Evolutionary conservation across 2,113 vertebrate genomes (phyloP).

Genomic region (Takifugu flavidus): DNA sequence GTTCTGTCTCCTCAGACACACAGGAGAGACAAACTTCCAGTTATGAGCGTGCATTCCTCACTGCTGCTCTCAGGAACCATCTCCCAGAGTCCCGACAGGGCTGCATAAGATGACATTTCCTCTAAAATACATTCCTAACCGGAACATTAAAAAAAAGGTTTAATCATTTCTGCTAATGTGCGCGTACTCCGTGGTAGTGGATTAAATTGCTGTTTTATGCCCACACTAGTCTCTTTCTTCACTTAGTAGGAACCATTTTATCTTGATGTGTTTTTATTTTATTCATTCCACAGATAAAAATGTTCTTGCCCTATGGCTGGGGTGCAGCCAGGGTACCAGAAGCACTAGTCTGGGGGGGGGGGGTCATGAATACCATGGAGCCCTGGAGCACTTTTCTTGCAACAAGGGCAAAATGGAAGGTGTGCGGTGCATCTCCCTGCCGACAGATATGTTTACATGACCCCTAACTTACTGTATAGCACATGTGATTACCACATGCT

Average conservation of each 20-base stretch:
- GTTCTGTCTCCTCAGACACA: conserved; percentile 21
- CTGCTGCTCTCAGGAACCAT: conserved; percentile 8
- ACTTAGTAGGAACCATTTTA: neutral
- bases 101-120: conserved; percentile 23
- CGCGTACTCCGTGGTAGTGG: neutral
- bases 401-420: conserved; percentile 22
- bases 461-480: conserved; percentile 6
- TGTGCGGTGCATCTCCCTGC: conserved; percentile 31
- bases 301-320: neutral
- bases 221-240: neutral
- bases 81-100: conserved; percentile 19
- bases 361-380: conserved; percentile 18
- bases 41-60: conserved; percentile 11
- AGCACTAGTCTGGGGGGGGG: too few species aligned
- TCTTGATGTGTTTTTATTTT: neutral
- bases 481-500: conserved; percentile 6
- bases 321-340: too few species aligned
- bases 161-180: conserved; percentile 12
- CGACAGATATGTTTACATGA: conserved; percentile 37
- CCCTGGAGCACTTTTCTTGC: conserved; percentile 21
- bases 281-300: neutral
- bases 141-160: conserved; percentile 29
- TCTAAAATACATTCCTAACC: conserved; percentile 9
- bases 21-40: conserved; percentile 33
- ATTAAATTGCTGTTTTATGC: conserved; percentile 11